Conservation (phyloP, 2,113 vertebrate genomes). For the Silurus glanis region DNA sequence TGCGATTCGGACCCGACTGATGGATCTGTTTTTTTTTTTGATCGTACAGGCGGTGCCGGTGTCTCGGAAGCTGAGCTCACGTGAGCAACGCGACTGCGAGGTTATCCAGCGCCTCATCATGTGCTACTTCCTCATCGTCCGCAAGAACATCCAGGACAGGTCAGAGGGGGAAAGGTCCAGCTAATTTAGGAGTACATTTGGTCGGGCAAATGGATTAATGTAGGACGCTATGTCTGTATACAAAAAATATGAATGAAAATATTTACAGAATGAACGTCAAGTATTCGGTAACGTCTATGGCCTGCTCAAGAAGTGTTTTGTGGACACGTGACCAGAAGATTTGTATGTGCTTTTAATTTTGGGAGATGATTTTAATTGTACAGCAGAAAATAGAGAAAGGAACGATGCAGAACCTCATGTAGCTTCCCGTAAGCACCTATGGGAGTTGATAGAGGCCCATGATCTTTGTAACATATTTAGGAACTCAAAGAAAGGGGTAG, state of each 20-base stretch:
- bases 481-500: no score
- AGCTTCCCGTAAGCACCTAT: no score
- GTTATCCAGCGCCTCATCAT: constrained; percentile 82
- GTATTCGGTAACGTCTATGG: no score
- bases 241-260: neutral
- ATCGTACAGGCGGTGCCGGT: constrained; percentile 68
- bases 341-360: no score
- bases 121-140: constrained; percentile 82
- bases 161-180: constrained; percentile 37
- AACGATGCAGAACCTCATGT: no score
- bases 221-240: neutral
- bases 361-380: no score
- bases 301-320: no score
- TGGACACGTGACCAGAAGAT: no score
- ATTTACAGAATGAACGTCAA: neutral
- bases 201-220: neutral
- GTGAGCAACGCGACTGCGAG: constrained; percentile 80
- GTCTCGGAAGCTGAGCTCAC: constrained; percentile 72
- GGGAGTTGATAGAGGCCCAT: no score
- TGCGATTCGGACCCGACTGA: neutral
- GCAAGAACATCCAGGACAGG: constrained; percentile 85
- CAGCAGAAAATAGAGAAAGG: no score
- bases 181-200: neutral
- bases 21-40: neutral
- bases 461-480: no score